Evolutionary conservation across 2,797 vertebrate genomes (phyloP).

Genomic region (Clarias platycephalus): DNA sequence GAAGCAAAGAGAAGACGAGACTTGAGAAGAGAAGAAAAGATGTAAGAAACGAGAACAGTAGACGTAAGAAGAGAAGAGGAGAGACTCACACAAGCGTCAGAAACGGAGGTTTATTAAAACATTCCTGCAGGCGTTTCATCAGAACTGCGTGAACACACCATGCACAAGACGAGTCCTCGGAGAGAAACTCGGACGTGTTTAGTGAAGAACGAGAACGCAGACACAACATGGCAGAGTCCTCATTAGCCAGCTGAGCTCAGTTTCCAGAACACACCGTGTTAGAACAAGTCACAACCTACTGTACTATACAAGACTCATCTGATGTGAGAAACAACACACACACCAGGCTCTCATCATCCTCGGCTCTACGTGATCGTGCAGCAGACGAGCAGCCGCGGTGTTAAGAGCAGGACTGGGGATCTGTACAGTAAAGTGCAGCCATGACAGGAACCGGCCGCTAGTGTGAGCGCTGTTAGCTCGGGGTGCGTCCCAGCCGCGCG

Average conservation of each 20-base stretch:
- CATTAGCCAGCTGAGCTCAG: neutral
- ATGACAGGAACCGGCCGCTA: neutral
- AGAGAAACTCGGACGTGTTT: conserved; percentile 2
- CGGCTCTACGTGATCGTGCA: neutral
- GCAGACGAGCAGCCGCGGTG: neutral
- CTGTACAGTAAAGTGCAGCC: neutral
- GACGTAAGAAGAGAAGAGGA: neutral
- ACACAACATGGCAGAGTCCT: neutral
- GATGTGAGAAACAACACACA: neutral
- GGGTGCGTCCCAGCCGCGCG: conserved; percentile 38
- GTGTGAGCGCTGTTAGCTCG: neutral
- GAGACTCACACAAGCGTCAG: neutral
- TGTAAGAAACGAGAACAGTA: neutral
- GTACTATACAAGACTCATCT: neutral
- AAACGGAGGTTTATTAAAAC: neutral
- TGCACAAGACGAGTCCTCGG: neutral
- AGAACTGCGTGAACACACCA: neutral
- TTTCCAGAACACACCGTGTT: neutral
- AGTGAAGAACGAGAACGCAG: neutral
- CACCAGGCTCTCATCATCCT: neutral
- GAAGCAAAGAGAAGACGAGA: neutral
- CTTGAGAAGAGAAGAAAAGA: neutral
- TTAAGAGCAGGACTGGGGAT: neutral
- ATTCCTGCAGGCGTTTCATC: neutral
- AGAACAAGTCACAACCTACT: neutral